Evolutionary conservation across 2,797 vertebrate species (phyloP).

Genomic region (Megaceryle alcyon): DNA sequence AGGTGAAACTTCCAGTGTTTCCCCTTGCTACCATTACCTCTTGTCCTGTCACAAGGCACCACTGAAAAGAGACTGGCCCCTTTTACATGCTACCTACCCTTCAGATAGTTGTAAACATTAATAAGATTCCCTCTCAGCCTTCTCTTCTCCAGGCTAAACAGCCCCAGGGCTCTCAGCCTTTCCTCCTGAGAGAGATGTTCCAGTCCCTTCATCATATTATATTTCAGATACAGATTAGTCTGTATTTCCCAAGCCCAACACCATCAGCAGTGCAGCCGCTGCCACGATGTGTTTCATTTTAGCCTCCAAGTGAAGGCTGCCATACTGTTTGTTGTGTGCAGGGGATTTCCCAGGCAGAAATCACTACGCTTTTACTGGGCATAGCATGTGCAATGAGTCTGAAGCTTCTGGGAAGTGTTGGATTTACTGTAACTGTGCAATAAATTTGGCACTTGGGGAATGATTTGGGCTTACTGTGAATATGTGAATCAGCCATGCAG

Average conservation of each 20-base stretch:
- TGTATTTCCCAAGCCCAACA: not conserved
- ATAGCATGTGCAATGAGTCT: not conserved
- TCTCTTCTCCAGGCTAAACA: no score
- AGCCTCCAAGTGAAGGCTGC: fast-evolving
- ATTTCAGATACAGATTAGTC: fast-evolving
- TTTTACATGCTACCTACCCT: no score
- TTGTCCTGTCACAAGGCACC: no score
- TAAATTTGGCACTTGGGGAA: not conserved
- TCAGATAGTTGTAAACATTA: no score
- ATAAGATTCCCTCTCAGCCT: no score
- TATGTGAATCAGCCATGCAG: constrained; percentile 16
- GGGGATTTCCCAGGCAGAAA: not conserved
- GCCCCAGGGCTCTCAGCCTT: no score
- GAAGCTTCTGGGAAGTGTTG: not conserved
- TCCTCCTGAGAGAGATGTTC: no score
- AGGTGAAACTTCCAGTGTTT: no score
- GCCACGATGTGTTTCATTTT: not conserved
- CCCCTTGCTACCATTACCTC: no score
- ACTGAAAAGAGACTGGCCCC: no score
- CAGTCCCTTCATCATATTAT: no score
- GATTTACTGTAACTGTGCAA: constrained; percentile 11
- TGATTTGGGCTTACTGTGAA: constrained; percentile 1
- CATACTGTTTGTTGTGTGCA: fast-evolving
- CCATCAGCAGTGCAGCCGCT: fast-evolving
- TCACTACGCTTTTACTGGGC: fast-evolving